Evolutionary conservation across 2,888 invertebrate species (phyloP), one percentile per base, ranked within the genome.

Genomic region (Sphinx pinastri): DNA sequence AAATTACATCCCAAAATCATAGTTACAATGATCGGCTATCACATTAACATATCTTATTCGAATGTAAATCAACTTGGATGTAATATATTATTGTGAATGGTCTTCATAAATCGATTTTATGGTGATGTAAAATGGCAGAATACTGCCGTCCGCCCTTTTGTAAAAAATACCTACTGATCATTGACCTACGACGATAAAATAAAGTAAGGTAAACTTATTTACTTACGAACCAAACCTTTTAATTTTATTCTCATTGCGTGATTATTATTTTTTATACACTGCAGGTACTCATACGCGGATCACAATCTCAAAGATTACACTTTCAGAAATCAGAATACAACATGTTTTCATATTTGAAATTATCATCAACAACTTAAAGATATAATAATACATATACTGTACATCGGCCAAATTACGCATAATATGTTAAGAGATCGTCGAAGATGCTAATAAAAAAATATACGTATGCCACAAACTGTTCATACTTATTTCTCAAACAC

Each of bases 401-500:
- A 47, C n/a, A 47, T 60, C 45, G 14, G 47, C 60, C 4, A 60
- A 60, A 19, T 49, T 63, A 49, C 49, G 49, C 16, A 63, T 63
- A 25, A 38, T 38, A 63, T 49, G 11, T 13, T 16, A 63, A 63
- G 47, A 49, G 19, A 63, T 63, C 63, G 49, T 47, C 60, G 49
- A 63, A 19, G 55, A 19, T 47, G 63, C 13, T 49, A 63, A 63
- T 63, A 63, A 47, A 63, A 63, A 49, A 49, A 47, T 47, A 49
- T 19, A 59, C n/a, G 16, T 51, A 58, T 59, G 25, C 52, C n/a
- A 59, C 38, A 59, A 59, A 58, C 25, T 8, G 71, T 55, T 74
- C 71, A 67, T 76, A 71, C 73, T 71, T 19, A 73, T 76, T 74
- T 73, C 58, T 59, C 25, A 58, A 72, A 73, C 68, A 69, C 69